Evolutionary conservation across 1,140 invertebrate species (phyloP).

Genomic region (Lethocerus indicus): DNA sequence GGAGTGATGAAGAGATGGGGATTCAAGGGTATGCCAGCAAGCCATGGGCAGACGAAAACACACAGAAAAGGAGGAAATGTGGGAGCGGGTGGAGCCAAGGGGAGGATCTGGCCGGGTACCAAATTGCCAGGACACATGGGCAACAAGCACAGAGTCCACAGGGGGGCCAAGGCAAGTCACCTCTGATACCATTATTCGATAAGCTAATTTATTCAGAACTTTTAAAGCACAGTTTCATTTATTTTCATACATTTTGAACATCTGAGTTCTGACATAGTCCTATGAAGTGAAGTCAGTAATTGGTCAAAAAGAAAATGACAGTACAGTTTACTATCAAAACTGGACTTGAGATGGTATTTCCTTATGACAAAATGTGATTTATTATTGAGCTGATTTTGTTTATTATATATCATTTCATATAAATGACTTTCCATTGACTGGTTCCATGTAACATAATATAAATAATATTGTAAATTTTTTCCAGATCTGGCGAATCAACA

Average conservation of each 20-base stretch:
- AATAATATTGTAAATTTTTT: conserved; percentile 9
- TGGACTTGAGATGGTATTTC: not conserved
- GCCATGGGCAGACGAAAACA: conserved; percentile 88
- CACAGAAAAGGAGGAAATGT: conserved; percentile 85
- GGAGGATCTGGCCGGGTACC: conserved; percentile 81
- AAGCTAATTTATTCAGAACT: not conserved
- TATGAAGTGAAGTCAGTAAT: not conserved
- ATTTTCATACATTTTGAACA: not conserved
- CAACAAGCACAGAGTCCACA: conserved; percentile 41
- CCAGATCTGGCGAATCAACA: conserved; percentile 78
- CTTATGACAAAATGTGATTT: not conserved
- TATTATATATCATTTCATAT: conserved; percentile 1
- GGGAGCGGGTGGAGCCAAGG: conserved; percentile 66
- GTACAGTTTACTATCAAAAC: not conserved
- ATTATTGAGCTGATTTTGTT: too few relatives aligned
- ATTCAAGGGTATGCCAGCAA: conserved; percentile 82
- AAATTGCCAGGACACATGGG: conserved; percentile 98
- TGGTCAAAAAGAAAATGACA: not conserved
- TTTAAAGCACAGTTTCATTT: not conserved
- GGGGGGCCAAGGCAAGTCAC: conserved; percentile 47
- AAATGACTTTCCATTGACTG: not conserved
- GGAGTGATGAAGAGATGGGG: conserved; percentile 94
- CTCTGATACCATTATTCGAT: not conserved
- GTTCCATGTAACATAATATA: not conserved
- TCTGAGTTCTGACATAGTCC: not conserved